Base-by-base conservation (phyloP, 2,888 invertebrate genomes). In the Chalcosyrphus nemorum region DNA sequence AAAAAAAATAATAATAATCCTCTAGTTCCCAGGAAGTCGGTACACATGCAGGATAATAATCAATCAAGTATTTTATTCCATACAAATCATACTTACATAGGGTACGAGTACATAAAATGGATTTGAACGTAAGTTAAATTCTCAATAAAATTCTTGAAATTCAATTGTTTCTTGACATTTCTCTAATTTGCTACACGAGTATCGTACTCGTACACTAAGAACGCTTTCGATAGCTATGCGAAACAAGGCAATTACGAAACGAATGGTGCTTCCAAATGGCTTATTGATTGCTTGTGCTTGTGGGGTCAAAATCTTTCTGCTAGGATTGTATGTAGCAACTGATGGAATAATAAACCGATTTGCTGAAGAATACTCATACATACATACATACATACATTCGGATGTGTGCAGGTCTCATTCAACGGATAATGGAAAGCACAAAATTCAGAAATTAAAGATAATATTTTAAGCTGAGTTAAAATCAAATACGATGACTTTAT, bases 151-250 rank as follows among this genome's bases (percentile, higher is more conserved):
- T 52, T 15, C 50, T 29, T n/a, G 4, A 9, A 47, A 47, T n/a
- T 27, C 13, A 52, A 52, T 52, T 27, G 52, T 52, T 52, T 52
- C 29, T 52, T 52, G 7, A 52, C 52, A 52, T 29, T 27, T 52
- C 52, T 52, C 7, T 52, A 52, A 52, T 52, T 52, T 52, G 7
- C 27, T 52, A 6, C 52, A 52, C 52, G 27, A 52, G 52, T 29
- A 29, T 29, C 52, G 29, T 52, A 52, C 27, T 29, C 27, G 52
- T 4, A 15, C 15, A 27, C 27, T 29, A 52, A 29, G 29, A 24
- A 27, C 24, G 15, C 27, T 52, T 52, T 52, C 29, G 52, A 52
- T 29, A 52, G 13, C 52, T 15, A 15, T 27, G 27, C 27, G 15
- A 29, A 7, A 2, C 27, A 29, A n/a, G 52, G 13, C 52, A 52